Evolutionary conservation across 2,888 invertebrate genomes (phyloP).

Genomic region (Torymus texanus): DNA sequence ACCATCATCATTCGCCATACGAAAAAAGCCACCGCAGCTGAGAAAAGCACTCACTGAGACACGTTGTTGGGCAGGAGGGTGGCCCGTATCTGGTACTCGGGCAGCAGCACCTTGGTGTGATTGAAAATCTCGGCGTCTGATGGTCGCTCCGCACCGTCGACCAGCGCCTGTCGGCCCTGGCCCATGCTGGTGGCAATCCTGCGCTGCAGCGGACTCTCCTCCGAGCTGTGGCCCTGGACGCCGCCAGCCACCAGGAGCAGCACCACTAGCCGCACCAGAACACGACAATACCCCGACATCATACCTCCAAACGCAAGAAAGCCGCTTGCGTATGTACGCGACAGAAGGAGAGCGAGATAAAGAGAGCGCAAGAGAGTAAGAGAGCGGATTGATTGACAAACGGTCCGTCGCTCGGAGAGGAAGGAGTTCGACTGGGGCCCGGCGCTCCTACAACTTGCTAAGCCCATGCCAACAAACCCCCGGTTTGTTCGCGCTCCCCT

Average conservation of each 20-base stretch:
- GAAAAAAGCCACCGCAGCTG: background rate
- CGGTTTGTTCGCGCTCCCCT: slow-evolving; percentile 39
- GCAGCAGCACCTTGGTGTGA: slow-evolving; percentile 71
- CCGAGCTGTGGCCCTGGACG: background rate
- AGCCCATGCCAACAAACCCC: slow-evolving; percentile 47
- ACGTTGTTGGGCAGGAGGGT: slow-evolving; percentile 70
- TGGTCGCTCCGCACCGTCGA: slow-evolving; percentile 67
- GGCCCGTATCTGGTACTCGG: slow-evolving; percentile 73
- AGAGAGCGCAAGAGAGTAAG: background rate
- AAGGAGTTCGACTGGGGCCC: slow-evolving; percentile 68
- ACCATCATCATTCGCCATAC: background rate
- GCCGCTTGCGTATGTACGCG: background rate
- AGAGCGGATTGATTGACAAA: slow-evolving; percentile 42
- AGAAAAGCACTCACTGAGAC: slow-evolving; percentile 70
- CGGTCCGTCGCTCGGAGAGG: slow-evolving; percentile 66
- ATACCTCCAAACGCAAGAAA: background rate
- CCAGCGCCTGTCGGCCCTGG: slow-evolving; percentile 66
- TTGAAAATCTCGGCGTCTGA: slow-evolving; percentile 71
- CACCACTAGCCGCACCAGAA: slow-evolving; percentile 46
- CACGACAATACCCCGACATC: slow-evolving; percentile 37
- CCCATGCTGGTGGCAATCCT: slow-evolving; percentile 47
- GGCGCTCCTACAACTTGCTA: slow-evolving; percentile 40
- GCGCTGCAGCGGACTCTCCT: slow-evolving; percentile 54
- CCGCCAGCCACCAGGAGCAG: slow-evolving; percentile 34
- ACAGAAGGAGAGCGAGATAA: background rate